Base-by-base conservation (phyloP, 2,113 vertebrate genomes). In the Psammodynastes pulverulentus region DNA sequence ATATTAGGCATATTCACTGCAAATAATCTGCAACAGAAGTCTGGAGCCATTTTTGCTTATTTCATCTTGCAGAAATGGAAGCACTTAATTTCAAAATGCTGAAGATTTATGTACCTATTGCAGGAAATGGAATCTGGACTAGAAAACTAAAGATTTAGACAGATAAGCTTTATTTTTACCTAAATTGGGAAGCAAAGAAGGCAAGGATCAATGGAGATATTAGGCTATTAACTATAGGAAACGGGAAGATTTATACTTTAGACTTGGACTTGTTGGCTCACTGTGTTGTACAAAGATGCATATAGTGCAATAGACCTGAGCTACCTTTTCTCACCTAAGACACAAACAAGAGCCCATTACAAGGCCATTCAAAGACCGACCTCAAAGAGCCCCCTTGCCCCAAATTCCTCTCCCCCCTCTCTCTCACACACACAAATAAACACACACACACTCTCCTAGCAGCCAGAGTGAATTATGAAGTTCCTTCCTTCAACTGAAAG, bases 381-480 rank as follows among this genome's bases (percentile, higher is more conserved):
- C 48, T 26, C 67, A 26, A n/a, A 19, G 58, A 39, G 8, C 29
- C 79, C 24, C n/a, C 87, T 26, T 12, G 1, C 29, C 26, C 24
- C 58, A 29, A 12, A 29, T 58, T 9, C 84, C 52, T 58, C 53
- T 29, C 10, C 43, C 72, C 87, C 7, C 21, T 23, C 53, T 56
- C 53, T 24, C 53, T 54, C 54, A 24, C 54, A 24, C 54, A 56
- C 23, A 24, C 23, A 56, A 7, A 58, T 17, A 53, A 10, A 53
- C 52, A 53, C n/a, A n/a, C n/a, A n/a, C 24, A 9, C 2, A 58
- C 8, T 29, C 87, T 85, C 72, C 45, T 26, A 51, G 53, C 53
- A 93, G 72, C 90, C 54, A 91, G 24, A 89, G 84, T 43, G 84
- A 53, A 58, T 90, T 92, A 58, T 39, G 67, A 43, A 94, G 15